Evolutionary conservation across 2,113 vertebrate species (phyloP).

Genomic region (Pagrus major): DNA sequence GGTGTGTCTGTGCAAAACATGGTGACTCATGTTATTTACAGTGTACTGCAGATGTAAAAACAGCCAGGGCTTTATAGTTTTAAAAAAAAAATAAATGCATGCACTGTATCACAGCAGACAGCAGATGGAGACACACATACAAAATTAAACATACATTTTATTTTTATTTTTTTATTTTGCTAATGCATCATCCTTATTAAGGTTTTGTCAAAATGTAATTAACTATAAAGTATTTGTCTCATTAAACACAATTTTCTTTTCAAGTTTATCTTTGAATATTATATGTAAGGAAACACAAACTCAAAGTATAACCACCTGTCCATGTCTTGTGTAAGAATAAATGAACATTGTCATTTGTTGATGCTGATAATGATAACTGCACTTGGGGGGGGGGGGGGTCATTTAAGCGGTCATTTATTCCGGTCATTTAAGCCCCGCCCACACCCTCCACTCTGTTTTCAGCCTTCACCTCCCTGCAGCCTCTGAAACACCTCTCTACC

Average conservation of each 20-base stretch:
- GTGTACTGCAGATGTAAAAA: no score
- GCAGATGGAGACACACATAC: constrained; percentile 27
- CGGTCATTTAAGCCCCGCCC: constrained; percentile 38
- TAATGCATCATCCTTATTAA: not conserved
- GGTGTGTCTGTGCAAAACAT: no score
- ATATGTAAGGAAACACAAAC: no score
- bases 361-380: not conserved
- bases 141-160: not conserved
- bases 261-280: no score
- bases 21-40: no score
- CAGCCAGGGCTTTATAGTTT: no score
- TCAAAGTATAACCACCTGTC: no score
- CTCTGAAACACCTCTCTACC: not conserved
- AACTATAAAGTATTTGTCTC: not conserved
- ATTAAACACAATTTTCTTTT: not conserved
- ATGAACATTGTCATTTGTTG: not conserved
- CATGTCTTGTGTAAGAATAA: no score
- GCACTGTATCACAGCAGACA: not conserved
- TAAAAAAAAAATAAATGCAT: no score
- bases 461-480: not conserved
- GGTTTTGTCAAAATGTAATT: not conserved
- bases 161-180: not conserved
- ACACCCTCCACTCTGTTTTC: not conserved
- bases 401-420: constrained; percentile 5
- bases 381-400: no score